phyloP scores from a whole-genome alignment of 2,888 invertebrate species.

The Rhamnusium bicolor region DNA sequence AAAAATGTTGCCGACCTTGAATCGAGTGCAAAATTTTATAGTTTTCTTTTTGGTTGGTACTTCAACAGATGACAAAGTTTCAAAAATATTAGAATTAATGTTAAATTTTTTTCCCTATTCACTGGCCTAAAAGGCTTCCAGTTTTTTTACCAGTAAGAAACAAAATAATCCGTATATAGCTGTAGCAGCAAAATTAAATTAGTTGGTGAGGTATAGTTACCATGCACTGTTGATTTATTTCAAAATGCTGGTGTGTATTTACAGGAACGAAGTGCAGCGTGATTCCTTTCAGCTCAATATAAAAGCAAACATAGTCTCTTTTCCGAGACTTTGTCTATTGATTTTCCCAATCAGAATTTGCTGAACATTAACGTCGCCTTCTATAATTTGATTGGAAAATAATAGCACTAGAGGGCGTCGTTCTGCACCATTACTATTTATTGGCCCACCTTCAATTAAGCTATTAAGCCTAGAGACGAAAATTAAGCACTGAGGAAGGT shows the following conservation, averaged over 20 bases:
- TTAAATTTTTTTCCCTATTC: too few species aligned
- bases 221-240: conserved; percentile 4
- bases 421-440: conserved; percentile 63
- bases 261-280: neutral
- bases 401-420: conserved; percentile 60
- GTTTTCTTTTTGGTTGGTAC: too few species aligned
- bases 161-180: too few species aligned
- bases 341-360: conserved; percentile 55
- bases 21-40: too few species aligned
- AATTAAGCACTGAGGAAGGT: conserved; percentile 56
- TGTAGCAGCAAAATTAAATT: neutral
- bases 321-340: conserved; percentile 44
- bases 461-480: conserved; percentile 58
- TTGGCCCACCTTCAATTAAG: conserved; percentile 64
- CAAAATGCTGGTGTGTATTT: conserved; percentile 9
- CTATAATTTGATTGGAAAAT: conserved; percentile 64
- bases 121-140: too few species aligned
- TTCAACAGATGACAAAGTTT: too few species aligned
- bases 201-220: neutral
- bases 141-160: too few species aligned
- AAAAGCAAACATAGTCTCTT: conserved; percentile 12
- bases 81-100: too few species aligned
- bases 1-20: too few species aligned
- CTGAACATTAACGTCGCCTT: conserved; percentile 58
- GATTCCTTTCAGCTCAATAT: neutral